Evolutionary conservation across 2,797 vertebrate genomes (phyloP).

Genomic region (Alca torda): DNA sequence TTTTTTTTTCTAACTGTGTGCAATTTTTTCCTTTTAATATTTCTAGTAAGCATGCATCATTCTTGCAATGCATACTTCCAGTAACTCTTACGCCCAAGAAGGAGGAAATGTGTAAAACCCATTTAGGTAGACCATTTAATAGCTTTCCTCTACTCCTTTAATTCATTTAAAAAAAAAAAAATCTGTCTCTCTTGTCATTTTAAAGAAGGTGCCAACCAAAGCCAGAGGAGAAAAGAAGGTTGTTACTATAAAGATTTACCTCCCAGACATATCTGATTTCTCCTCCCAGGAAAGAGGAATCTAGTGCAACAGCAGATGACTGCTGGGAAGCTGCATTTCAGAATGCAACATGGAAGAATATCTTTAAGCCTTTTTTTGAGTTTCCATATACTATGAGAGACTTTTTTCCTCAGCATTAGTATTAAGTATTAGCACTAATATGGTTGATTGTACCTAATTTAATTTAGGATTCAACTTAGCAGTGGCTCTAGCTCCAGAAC

Average conservation of each 20-base stretch:
- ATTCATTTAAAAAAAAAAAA: neutral
- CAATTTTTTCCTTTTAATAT: neutral
- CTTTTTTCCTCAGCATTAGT: neutral
- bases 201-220: neutral
- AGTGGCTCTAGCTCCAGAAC: neutral
- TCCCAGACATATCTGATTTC: neutral
- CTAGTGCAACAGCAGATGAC: neutral
- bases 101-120: neutral
- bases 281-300: neutral
- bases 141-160: neutral
- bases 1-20: neutral
- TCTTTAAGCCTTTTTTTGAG: neutral
- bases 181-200: neutral
- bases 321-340: neutral
- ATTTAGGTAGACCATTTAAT: neutral
- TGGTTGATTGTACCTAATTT: neutral
- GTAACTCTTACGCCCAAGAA: neutral
- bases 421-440: neutral
- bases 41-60: neutral
- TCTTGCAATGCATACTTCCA: neutral
- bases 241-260: neutral
- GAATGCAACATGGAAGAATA: neutral
- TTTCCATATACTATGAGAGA: accelerated
- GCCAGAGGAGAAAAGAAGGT: neutral
- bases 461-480: neutral